A percentile compares a stretch with the other conserved stretches of the same genome.
These are phyloP conservation scores for Lithophane socia DNA, from an alignment of 2,888 invertebrate genomes.

Conservation along the genomic window DNA sequence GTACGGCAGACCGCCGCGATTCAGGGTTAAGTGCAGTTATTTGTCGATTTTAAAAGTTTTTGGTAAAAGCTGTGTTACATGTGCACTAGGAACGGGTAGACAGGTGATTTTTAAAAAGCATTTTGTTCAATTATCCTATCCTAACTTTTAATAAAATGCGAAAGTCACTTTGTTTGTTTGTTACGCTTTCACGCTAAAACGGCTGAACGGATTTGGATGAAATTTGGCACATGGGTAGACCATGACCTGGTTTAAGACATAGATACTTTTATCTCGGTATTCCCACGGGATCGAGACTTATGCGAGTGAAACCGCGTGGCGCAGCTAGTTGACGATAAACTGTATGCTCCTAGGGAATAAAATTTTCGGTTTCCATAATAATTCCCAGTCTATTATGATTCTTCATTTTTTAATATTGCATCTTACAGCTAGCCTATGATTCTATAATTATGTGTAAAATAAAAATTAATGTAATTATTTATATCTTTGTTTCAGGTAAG, in stretches of 20 bases:
- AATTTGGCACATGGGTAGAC: too few relatives aligned
- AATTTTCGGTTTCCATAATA: background rate
- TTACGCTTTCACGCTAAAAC: too few relatives aligned
- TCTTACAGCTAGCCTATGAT: background rate
- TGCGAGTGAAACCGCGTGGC: too few relatives aligned
- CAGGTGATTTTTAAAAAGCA: background rate
- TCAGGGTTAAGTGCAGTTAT: constrained; percentile 41
- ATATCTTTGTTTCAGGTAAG: constrained; percentile 73
- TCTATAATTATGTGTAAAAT: background rate
- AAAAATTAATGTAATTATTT: constrained; percentile 1
- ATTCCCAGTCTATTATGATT: background rate
- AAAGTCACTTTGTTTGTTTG: too few relatives aligned
- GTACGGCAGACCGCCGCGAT: constrained; percentile 48
- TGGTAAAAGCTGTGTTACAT: background rate
- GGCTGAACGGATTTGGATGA: too few relatives aligned
- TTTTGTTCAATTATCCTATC: background rate
- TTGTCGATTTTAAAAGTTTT: constrained; percentile 32
- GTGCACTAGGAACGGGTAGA: background rate
- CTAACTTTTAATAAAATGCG: too few relatives aligned
- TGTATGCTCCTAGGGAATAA: background rate
- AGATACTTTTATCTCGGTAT: too few relatives aligned
- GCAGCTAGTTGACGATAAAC: background rate
- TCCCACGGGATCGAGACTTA: too few relatives aligned
- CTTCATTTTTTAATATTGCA: background rate
- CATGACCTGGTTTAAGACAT: too few relatives aligned